Evolutionary conservation across 2,797 vertebrate genomes (phyloP), one percentile per base, ranked within the genome.

Genomic region (Botia almorhae): DNA sequence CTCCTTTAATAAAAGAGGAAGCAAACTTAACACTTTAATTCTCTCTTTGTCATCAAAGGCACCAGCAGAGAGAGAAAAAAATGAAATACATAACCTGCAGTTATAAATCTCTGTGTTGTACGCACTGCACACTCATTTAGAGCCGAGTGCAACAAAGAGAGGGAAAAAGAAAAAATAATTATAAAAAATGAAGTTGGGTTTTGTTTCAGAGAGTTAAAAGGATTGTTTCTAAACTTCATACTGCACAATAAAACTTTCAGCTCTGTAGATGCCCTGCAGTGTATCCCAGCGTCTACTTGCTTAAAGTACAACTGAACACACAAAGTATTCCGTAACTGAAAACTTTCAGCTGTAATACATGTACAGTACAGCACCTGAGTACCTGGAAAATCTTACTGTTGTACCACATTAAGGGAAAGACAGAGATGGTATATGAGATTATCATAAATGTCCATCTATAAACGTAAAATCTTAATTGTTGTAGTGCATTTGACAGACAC

Each of bases 1-100:
- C 87, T 90, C 78, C 88, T 91, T 93, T 93, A 93, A 93, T 93
- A 93, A 94, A 93, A 91, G 88, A 90, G 91, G 91, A 93, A 92
- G 91, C 89, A 89, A 92, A 90, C 87, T 85, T 89, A 90, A 91
- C 69, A 85, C 91, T 92, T 92, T 93, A 92, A 93, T 93, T 90
- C 90, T 85, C 82, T 87, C 87, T 89, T 87, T 14, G 78, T 86
- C 90, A 93, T 94, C 92, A 94, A 95, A 95, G 93, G 89, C 84
- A 81, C 74, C 78, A 61, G 81, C 19, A 51, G 65, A 53, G 87
- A 88, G 88, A 88, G 74, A 84, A 76, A 85, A 84, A 83, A 82
- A 80, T 90, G 29, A 91, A 93, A 90, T 78, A 92, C 87, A 93
- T 85, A 91, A 91, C 92, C 91, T 86, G 84, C 82, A 90, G 91